A percentile compares a stretch with the other conserved stretches of the same genome.
Evolutionary conservation across 2,797 vertebrate species (phyloP).

Genomic region (Carapus acus): DNA sequence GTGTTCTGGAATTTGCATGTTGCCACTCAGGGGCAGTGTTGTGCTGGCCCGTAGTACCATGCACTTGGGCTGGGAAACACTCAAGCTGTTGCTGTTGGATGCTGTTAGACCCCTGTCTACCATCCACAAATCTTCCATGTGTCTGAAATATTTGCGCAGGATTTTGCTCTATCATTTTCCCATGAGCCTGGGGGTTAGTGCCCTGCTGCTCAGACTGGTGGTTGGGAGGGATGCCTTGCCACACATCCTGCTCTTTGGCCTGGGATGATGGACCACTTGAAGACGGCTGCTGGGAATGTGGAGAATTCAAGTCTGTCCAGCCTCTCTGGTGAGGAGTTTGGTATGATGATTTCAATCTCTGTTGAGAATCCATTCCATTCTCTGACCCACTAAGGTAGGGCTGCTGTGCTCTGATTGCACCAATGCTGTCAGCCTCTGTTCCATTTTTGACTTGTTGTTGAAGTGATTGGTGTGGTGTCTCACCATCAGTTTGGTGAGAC

Average conservation of each 20-base stretch:
- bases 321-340: slow-evolving; percentile 61
- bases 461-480: slow-evolving; percentile 49
- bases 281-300: slow-evolving; percentile 60
- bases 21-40: slow-evolving; percentile 74
- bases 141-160: slow-evolving; percentile 64
- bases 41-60: slow-evolving; percentile 64
- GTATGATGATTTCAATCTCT: slow-evolving; percentile 55
- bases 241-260: slow-evolving; percentile 67
- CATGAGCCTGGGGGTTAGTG: slow-evolving; percentile 63
- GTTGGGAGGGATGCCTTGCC: slow-evolving; percentile 69
- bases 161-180: slow-evolving; percentile 72
- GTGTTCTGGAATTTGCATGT: slow-evolving; percentile 67
- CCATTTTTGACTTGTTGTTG: slow-evolving; percentile 64
- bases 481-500: slow-evolving; percentile 52
- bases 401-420: slow-evolving; percentile 45
- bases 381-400: slow-evolving; percentile 40
- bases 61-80: slow-evolving; percentile 64
- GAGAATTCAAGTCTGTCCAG: slow-evolving; percentile 80
- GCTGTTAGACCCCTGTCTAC: slow-evolving; percentile 61
- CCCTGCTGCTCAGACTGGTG: slow-evolving; percentile 64
- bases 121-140: slow-evolving; percentile 64
- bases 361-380: slow-evolving; percentile 61
- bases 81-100: slow-evolving; percentile 67
- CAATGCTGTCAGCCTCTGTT: slow-evolving; percentile 49
- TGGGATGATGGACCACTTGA: slow-evolving; percentile 49